A percentile compares a stretch with the other conserved stretches of the same genome.
phyloP scores from a whole-genome alignment of 2,797 vertebrate genomes.

The Diglossa cyanea region DNA sequence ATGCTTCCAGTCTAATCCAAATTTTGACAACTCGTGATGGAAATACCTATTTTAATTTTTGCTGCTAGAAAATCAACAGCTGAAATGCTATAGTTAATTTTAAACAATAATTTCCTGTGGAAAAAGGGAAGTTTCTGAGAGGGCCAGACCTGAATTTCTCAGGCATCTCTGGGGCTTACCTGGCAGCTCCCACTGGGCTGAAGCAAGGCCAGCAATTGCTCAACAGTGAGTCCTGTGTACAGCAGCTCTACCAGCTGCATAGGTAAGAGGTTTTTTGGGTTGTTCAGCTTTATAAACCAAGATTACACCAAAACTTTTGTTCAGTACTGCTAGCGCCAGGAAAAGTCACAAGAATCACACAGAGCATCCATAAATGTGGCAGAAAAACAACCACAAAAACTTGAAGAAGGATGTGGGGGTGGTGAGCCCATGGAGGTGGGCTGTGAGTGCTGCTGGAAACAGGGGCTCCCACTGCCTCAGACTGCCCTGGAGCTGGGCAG shows the following conservation, averaged over 20 bases:
- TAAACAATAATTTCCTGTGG: background rate
- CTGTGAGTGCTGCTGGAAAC: background rate
- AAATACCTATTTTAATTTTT: background rate
- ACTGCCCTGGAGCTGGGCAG: background rate
- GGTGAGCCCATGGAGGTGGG: accelerated
- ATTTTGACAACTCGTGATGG: background rate
- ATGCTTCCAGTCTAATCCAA: background rate
- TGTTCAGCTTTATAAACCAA: background rate
- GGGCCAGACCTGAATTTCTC: background rate
- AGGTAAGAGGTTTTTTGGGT: accelerated
- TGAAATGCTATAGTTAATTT: background rate
- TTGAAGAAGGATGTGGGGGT: accelerated
- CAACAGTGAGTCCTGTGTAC: accelerated
- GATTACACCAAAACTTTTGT: background rate
- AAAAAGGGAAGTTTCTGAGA: background rate
- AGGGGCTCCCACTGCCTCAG: background rate
- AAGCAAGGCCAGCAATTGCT: background rate
- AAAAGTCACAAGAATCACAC: background rate
- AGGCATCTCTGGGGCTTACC: background rate
- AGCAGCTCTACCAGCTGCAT: background rate
- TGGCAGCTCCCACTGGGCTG: background rate
- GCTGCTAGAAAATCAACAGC: background rate
- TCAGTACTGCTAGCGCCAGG: background rate
- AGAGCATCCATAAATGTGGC: background rate
- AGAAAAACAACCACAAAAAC: background rate